Evolutionary conservation across 1,140 invertebrate species (phyloP), one percentile per base, ranked within the genome.

Genomic region (Zaprionus nigranus): DNA sequence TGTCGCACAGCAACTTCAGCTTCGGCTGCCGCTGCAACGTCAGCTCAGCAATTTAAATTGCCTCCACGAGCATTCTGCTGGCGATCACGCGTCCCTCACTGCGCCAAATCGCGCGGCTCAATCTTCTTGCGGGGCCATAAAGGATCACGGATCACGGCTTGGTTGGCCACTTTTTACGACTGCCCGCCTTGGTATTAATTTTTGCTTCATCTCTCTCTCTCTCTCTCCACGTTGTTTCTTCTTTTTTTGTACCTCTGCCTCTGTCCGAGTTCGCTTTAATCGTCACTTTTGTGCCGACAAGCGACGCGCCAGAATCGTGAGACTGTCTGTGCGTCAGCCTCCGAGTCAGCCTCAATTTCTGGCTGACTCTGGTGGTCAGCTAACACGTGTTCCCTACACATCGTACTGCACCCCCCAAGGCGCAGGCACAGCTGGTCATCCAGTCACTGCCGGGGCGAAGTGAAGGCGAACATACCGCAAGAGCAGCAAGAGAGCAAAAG

Each of bases 21-120:
- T 56, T 34, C n/a, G 40, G 40, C 40, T 24, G 13, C 56, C 9
- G 30, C 56, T 34, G 9, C 56, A 34, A 43, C 65, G 54, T 53
- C 64, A 61, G 82, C 68, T 86, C 83, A 87, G 78, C 84, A 90
- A 88, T 88, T 88, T 88, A 88, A 88, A 88, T 88, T 88, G 84
- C 84, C 84, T 88, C 71, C 84, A 88, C 84, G 71, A 88, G 84
- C 78, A 88, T 88, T 88, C 90, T 90, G 84, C 90, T 88, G 84
- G 84, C 81, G 85, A 88, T 88, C 84, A 88, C 84, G 84, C 85
- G 84, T 81, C 81, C 78, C 81, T 77, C 26, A 81, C 80, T 79
- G 72, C 78, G 40, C 40, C 40, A 46, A 88, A 88, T 90, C 85
- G 78, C 36, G 70, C 70, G 66, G 67, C 67, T 82, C 81, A 88